Base-by-base conservation (phyloP, 64 coral and sea anemone species). In the Montipora foliosa region DNA sequence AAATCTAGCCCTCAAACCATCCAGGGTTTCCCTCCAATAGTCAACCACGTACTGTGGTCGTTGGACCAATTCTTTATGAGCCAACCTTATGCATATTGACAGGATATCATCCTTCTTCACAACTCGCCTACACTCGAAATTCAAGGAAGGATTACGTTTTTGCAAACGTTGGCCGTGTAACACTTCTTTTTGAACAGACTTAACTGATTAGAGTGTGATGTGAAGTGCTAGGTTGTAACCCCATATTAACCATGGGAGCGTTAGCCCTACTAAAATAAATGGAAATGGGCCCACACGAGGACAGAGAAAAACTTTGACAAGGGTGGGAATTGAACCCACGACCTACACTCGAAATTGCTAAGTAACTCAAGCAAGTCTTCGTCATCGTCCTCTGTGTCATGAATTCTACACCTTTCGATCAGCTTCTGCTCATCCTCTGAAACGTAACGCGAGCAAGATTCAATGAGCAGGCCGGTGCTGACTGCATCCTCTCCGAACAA, bases 51-150 rank as follows among this genome's bases (percentile, higher is more conserved):
- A 87, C 47, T 87, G 84, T 7, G 68, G 84, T 11, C 49, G 49
- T 52, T 87, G 84, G 13, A 87, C 74, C 19, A 87, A 46, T 47
- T 74, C 84, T 13, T 87, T 49, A 68, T 87, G 84, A 68, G 67
- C 84, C 67, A 87, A 47, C 47, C 74, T 48, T 0, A 29, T 69
- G 5, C 53, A 12, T 11, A 24, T 74, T 69, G 48, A 21, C 1
- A 73, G 47, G 44, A 74, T 51, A 29, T 29, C 29, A 29, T 29
- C 29, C 29, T 29, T 29, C 0, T 29, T 29, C 29, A 29, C 29
- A 29, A 29, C 29, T 29, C 29, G 0, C 29, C 29, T 29, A 29
- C 29, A 29, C 29, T 29, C 29, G 29, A 29, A 29, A 29, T 29
- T 29, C 29, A 29, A 29, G 29, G 29, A 29, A 29, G 29, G 29